Conservation (phyloP, 2,113 vertebrate species). For the Corythoichthys intestinalis region DNA sequence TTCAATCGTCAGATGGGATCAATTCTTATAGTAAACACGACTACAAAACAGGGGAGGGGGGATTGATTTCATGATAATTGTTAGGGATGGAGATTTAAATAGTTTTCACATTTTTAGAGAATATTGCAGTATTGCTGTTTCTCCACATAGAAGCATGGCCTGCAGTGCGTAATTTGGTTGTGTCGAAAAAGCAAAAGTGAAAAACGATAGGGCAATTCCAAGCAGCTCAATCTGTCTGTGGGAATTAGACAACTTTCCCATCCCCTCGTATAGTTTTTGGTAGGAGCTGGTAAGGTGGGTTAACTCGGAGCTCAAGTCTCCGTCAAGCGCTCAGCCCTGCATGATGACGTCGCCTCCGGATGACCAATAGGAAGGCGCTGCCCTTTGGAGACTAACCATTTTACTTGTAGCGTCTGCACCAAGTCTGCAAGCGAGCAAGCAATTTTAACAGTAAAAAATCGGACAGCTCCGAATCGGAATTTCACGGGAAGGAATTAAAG, state of each 20-base stretch:
- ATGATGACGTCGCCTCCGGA: conserved; percentile 86
- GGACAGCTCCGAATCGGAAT: conserved; percentile 75
- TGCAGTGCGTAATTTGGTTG: conserved; percentile 53
- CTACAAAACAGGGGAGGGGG: not conserved
- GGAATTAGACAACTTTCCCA: conserved; percentile 70
- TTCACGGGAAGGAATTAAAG: conserved; percentile 63
- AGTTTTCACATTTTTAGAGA: no score
- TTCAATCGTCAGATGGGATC: conserved; percentile 1
- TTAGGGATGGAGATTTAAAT: conserved; percentile 3
- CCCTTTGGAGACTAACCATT: conserved; percentile 98
- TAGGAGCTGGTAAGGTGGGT: conserved; percentile 82
- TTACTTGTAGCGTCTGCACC: conserved; percentile 92
- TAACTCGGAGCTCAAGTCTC: conserved; percentile 82
- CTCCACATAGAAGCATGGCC: no score
- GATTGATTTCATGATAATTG: conserved; percentile 9
- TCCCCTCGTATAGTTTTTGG: conserved; percentile 61
- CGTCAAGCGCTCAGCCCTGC: conserved; percentile 76
- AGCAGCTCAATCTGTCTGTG: conserved; percentile 49
- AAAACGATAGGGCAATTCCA: conserved; percentile 32
- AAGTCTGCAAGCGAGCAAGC: conserved; percentile 88
- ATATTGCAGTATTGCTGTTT: no score
- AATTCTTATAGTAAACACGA: conserved; percentile 1
- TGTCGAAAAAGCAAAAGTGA: conserved; percentile 39
- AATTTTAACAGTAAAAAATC: conserved; percentile 91
- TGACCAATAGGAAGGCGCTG: conserved; percentile 96